A percentile compares a stretch with the other conserved stretches of the same genome.
Conservation (phyloP, 35 echinoderm and acorn worm species). For the Patiria miniata region DNA sequence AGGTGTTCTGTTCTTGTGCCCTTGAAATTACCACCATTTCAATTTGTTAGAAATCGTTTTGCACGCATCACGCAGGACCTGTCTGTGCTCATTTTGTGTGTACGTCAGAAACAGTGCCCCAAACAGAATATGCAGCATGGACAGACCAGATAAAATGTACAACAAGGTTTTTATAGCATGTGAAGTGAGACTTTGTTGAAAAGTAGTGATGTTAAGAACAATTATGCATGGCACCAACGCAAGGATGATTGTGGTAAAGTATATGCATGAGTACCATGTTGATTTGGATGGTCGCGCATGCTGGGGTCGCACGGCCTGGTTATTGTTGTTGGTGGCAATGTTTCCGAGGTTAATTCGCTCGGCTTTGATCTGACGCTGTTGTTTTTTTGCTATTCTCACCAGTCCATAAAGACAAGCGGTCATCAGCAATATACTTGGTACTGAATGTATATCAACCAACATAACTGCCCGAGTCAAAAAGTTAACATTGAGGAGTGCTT, state of each 20-base stretch:
- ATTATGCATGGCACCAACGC: not conserved
- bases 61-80: not conserved
- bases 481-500: not conserved
- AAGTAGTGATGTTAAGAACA: too few species aligned
- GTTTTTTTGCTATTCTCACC: not conserved
- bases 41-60: not conserved
- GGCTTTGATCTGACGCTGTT: not conserved
- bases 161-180: too few species aligned
- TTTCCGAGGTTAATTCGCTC: not conserved
- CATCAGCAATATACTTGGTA: not conserved
- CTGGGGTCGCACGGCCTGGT: not conserved
- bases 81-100: slow-evolving; percentile 9
- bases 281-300: not conserved
- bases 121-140: not conserved
- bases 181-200: not conserved
- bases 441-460: not conserved
- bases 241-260: not conserved
- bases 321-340: not conserved
- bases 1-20: too few species aligned
- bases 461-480: not conserved
- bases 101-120: too few species aligned
- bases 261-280: not conserved
- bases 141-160: not conserved
- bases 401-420: not conserved
- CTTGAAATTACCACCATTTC: too few species aligned